These are phyloP conservation scores for Cabera pusaria DNA, from an alignment of 2,888 invertebrate genomes.

Conservation along the genomic window DNA sequence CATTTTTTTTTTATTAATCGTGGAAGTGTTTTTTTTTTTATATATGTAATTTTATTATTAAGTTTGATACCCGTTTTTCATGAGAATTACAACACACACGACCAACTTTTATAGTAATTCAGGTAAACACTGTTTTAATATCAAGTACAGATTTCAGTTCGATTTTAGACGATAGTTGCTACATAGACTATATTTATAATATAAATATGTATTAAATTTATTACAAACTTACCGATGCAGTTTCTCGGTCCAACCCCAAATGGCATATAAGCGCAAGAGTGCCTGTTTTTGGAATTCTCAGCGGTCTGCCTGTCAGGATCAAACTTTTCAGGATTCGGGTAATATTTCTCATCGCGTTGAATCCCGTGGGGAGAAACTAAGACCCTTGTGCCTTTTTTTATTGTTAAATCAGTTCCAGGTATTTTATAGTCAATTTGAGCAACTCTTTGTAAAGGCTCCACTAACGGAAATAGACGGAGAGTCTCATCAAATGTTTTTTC, in stretches of 20 bases:
- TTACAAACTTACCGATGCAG: slow-evolving; percentile 68
- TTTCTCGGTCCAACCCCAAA: slow-evolving; percentile 67
- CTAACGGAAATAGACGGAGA: slow-evolving; percentile 67
- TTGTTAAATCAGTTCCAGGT: slow-evolving; percentile 50
- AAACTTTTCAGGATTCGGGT: slow-evolving; percentile 65
- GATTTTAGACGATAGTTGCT: no score
- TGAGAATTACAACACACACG: no score
- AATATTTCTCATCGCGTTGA: slow-evolving; percentile 64
- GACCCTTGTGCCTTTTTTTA: slow-evolving; percentile 53
- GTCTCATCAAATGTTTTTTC: slow-evolving; percentile 59
- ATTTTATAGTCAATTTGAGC: slow-evolving; percentile 51
- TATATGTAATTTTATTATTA: no score
- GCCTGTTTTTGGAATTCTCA: slow-evolving; percentile 22
- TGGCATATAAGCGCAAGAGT: slow-evolving; percentile 57
- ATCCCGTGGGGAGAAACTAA: slow-evolving; percentile 54
- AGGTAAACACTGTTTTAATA: no score
- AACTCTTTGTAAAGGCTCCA: slow-evolving; percentile 54
- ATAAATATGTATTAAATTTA: no score
- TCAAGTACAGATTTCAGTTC: no score
- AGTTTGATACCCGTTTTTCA: no score
- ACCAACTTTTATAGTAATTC: no score
- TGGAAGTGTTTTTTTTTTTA: no score
- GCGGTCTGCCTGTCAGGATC: slow-evolving; percentile 69
- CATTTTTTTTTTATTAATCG: no score
- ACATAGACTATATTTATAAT: no score